Evolutionary conservation across 2,797 vertebrate genomes (phyloP).

Genomic region (Eremophila alpestris): DNA sequence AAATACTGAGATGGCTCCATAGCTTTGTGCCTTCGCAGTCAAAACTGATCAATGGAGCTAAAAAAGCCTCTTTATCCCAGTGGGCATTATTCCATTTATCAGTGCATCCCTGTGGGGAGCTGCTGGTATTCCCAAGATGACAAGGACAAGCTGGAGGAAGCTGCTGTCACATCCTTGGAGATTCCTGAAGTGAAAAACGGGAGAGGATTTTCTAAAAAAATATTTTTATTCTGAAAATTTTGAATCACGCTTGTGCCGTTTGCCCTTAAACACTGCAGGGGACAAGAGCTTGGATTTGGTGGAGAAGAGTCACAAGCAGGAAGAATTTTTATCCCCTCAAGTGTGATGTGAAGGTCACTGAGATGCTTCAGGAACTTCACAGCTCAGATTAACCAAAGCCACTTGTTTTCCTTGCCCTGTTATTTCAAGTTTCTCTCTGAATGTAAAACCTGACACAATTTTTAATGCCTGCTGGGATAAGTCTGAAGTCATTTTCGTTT

Average conservation of each 20-base stretch:
- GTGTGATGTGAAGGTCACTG: not conserved
- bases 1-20: not conserved
- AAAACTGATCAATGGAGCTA: not conserved
- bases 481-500: not conserved
- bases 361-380: not conserved
- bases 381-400: not conserved
- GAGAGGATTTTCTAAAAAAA: too few relatives aligned
- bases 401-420: not conserved
- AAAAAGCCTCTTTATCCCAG: not conserved
- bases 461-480: not conserved
- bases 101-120: not conserved
- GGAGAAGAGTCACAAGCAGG: not conserved
- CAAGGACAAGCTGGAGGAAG: not conserved
- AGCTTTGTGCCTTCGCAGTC: not conserved
- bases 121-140: not conserved
- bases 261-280: not conserved
- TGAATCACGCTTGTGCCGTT: fast-evolving
- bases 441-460: not conserved
- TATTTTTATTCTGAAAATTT: not conserved
- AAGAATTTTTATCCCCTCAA: not conserved
- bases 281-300: not conserved
- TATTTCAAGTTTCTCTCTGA: not conserved
- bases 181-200: not conserved
- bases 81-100: not conserved
- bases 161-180: not conserved